These are phyloP conservation scores for Gymnoscopelus braueri DNA, from an alignment of 2,797 vertebrate species.

Conservation along the genomic window DNA sequence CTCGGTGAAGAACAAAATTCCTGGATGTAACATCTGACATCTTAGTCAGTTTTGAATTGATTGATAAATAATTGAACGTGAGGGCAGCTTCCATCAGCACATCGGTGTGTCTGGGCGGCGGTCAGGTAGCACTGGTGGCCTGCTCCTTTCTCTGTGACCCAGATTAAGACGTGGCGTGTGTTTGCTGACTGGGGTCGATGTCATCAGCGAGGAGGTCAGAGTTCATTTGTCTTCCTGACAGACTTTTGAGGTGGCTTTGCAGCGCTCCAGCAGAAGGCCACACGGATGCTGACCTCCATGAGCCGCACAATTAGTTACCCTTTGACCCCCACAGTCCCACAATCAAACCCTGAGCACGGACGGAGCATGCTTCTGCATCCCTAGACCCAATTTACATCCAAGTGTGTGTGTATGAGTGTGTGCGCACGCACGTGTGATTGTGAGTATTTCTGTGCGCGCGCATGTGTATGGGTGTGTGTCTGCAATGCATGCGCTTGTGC, in stretches of 20 bases:
- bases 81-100: constrained; percentile 16
- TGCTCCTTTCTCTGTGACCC: constrained; percentile 45
- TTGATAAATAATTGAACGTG: constrained; percentile 31
- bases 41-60: too few relatives aligned
- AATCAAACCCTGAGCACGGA: constrained; percentile 64
- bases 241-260: constrained; percentile 67
- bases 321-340: constrained; percentile 68
- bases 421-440: constrained; percentile 10
- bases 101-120: neutral
- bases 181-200: constrained; percentile 59
- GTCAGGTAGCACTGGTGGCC: neutral
- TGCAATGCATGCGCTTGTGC: constrained; percentile 17
- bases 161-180: constrained; percentile 60
- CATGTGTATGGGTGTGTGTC: neutral
- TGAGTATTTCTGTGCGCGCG: constrained; percentile 2
- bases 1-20: too few relatives aligned
- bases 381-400: constrained; percentile 56
- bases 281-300: constrained; percentile 68
- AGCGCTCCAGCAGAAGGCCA: constrained; percentile 59
- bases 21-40: too few relatives aligned
- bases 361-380: constrained; percentile 73
- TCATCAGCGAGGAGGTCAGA: constrained; percentile 67
- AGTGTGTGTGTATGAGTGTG: constrained; percentile 14
- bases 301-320: constrained; percentile 79
- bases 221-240: constrained; percentile 78